Percentiles rank a stretch among this genome's conserved stretches.
phyloP scores from a whole-genome alignment of 2,113 vertebrate genomes.

The Tachysurus vachellii region DNA sequence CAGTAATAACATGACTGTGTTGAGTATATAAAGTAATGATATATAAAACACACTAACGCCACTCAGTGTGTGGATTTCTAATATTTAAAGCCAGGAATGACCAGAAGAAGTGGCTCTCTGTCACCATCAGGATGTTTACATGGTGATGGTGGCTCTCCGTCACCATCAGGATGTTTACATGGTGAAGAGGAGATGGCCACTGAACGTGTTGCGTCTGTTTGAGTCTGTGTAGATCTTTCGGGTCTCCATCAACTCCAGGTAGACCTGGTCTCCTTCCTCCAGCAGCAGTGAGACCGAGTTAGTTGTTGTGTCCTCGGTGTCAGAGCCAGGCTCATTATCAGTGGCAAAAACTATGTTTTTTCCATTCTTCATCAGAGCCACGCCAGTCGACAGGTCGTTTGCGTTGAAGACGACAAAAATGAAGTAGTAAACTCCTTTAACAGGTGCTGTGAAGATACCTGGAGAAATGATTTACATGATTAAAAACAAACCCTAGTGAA shows the following conservation, averaged over 20 bases:
- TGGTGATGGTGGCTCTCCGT: neutral
- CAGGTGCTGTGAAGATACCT: neutral
- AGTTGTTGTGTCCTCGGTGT: neutral
- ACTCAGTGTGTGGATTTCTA: neutral
- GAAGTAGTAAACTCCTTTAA: neutral
- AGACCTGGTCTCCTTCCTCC: neutral
- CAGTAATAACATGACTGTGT: too few species aligned
- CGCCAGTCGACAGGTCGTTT: accelerated
- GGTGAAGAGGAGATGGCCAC: neutral
- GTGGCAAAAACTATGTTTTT: neutral
- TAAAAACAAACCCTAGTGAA: neutral
- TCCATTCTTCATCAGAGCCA: neutral
- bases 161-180: neutral
- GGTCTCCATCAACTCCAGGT: neutral
- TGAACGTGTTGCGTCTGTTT: neutral
- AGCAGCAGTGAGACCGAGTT: neutral
- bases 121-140: neutral
- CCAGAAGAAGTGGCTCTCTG: neutral
- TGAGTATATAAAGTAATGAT: neutral
- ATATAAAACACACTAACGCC: neutral
- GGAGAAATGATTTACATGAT: neutral
- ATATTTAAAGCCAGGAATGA: neutral
- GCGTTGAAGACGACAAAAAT: neutral
- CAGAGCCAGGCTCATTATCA: neutral
- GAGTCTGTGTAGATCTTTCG: neutral